These are phyloP conservation scores for Parnassius mnemosyne DNA, from an alignment of 2,888 invertebrate genomes.

Conservation along the genomic window DNA sequence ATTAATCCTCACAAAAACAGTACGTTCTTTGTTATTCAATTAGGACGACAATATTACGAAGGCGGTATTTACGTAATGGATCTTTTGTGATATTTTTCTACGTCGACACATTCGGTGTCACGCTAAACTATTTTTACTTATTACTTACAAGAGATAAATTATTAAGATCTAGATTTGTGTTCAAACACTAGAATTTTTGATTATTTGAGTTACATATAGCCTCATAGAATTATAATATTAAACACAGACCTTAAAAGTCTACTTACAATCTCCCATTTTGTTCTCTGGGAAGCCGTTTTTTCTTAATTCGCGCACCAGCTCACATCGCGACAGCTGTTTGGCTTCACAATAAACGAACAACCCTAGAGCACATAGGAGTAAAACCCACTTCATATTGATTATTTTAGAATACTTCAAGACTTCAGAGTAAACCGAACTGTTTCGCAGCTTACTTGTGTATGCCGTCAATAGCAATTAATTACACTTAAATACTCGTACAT, in stretches of 20 bases:
- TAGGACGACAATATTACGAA: too few species aligned
- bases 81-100: too few species aligned
- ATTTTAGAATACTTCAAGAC: not conserved
- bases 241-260: not conserved
- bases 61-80: too few species aligned
- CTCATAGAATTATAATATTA: too few species aligned
- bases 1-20: too few species aligned
- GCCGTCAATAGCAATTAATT: not conserved
- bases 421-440: not conserved
- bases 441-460: not conserved
- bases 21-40: too few species aligned
- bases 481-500: not conserved
- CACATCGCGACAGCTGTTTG: constrained; percentile 32
- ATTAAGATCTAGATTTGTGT: too few species aligned
- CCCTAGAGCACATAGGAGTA: constrained; percentile 11
- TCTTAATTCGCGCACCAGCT: constrained; percentile 31
- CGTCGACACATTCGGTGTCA: too few species aligned
- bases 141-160: too few species aligned
- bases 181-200: too few species aligned
- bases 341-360: constrained; percentile 28
- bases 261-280: constrained; percentile 47
- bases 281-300: constrained; percentile 43
- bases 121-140: too few species aligned
- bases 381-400: constrained; percentile 14
- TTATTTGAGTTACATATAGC: too few species aligned